phyloP scores from a whole-genome alignment of 2,113 vertebrate genomes.

The Nesospiza acunhae region DNA sequence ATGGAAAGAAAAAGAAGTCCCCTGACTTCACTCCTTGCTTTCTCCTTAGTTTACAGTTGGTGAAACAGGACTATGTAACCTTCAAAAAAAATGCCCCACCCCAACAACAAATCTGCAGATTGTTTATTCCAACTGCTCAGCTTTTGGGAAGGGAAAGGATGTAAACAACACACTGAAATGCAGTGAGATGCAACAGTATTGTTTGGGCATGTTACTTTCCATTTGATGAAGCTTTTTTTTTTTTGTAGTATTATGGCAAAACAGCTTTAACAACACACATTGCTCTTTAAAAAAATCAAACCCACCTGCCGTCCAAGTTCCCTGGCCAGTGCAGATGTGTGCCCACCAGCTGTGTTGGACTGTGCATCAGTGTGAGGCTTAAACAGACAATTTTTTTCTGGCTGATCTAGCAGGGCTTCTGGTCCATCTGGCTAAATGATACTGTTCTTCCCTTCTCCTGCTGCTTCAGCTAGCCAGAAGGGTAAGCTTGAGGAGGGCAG shows the following conservation, averaged over 20 bases:
- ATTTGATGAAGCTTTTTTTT: background rate
- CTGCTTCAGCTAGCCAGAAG: background rate
- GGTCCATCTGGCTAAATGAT: background rate
- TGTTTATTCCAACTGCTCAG: background rate
- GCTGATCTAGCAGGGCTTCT: background rate
- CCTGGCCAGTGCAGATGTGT: background rate
- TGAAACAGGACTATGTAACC: background rate
- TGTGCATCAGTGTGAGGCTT: background rate
- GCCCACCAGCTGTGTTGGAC: background rate
- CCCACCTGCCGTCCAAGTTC: background rate
- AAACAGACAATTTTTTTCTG: background rate
- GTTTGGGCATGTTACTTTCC: background rate
- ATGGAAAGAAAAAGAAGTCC: background rate
- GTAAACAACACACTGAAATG: background rate
- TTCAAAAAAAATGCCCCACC: background rate
- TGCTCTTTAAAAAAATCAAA: background rate
- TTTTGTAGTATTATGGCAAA: background rate
- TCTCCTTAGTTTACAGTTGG: background rate
- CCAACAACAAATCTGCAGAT: background rate
- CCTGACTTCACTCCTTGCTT: background rate
- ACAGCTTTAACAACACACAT: background rate
- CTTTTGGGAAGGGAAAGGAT: background rate
- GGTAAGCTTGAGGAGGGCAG: accelerated
- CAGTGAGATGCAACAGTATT: background rate
- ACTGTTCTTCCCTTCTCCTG: background rate